Percentiles rank a stretch among this genome's conserved stretches.
Conservation (phyloP, 1,140 invertebrate species). For the Ephestia elutella region DNA sequence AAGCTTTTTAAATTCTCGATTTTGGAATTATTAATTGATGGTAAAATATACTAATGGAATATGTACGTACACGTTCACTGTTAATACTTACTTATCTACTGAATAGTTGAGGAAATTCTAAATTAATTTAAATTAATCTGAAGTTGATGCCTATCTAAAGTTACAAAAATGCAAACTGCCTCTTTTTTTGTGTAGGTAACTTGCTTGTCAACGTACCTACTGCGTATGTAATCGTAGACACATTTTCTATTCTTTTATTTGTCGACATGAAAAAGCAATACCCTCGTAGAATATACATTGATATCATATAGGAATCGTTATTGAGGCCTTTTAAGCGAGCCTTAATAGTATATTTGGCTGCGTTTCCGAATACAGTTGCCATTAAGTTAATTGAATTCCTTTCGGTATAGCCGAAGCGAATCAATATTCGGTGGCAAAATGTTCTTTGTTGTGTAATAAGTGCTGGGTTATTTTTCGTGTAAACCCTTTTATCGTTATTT, state of each 20-base stretch:
- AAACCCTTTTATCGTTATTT: background rate
- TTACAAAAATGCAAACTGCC: no score
- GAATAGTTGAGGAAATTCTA: no score
- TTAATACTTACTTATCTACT: no score
- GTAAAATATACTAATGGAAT: no score
- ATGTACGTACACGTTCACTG: no score
- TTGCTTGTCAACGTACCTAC: no score
- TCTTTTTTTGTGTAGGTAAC: no score
- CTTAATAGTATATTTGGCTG: conserved; percentile 31
- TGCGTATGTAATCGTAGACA: no score
- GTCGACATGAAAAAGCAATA: conserved; percentile 28
- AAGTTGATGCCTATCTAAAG: no score
- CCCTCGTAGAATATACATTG: conserved; percentile 25
- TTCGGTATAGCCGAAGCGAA: conserved; percentile 21
- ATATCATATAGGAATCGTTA: conserved; percentile 24
- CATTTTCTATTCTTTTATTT: background rate
- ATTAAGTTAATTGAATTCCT: conserved; percentile 44
- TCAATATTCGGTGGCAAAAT: conserved; percentile 28
- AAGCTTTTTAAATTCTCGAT: no score
- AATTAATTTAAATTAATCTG: no score
- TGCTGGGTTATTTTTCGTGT: conserved; percentile 2
- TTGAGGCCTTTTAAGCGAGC: conserved; percentile 32
- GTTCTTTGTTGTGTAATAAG: conserved; percentile 16
- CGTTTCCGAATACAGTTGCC: conserved; percentile 24
- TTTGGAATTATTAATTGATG: no score